These are phyloP conservation scores for Bombus balteatus DNA, from an alignment of 1,140 invertebrate species.

Conservation along the genomic window DNA sequence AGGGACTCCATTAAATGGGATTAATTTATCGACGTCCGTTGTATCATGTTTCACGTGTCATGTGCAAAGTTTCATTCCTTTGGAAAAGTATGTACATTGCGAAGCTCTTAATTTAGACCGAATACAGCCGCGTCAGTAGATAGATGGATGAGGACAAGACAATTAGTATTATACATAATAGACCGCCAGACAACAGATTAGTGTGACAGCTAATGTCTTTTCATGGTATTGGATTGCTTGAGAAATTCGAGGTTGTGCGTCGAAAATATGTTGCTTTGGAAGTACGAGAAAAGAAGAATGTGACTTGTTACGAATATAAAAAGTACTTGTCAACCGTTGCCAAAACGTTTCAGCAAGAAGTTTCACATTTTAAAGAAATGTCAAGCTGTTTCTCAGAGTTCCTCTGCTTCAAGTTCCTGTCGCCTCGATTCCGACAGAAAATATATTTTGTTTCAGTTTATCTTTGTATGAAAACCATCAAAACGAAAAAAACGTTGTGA, in stretches of 20 bases:
- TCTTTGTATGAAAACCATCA: not conserved
- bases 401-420: too few relatives aligned
- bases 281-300: too few relatives aligned
- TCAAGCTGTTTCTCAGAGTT: not conserved
- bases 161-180: too few relatives aligned
- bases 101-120: too few relatives aligned
- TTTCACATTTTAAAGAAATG: not conserved
- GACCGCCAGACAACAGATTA: too few relatives aligned
- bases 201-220: too few relatives aligned
- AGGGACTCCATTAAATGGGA: not conserved
- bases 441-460: not conserved
- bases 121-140: too few relatives aligned
- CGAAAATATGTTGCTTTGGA: too few relatives aligned
- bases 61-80: not conserved
- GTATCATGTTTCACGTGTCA: not conserved
- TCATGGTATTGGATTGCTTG: too few relatives aligned
- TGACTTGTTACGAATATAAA: not conserved
- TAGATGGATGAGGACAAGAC: too few relatives aligned
- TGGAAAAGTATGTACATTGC: not conserved
- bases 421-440: not conserved
- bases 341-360: not conserved
- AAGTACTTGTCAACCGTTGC: not conserved
- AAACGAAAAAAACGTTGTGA: not conserved
- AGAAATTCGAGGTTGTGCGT: too few relatives aligned
- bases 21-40: not conserved